These are phyloP conservation scores for Tenodera sinensis DNA, from an alignment of 2,888 invertebrate genomes.

Conservation along the genomic window DNA sequence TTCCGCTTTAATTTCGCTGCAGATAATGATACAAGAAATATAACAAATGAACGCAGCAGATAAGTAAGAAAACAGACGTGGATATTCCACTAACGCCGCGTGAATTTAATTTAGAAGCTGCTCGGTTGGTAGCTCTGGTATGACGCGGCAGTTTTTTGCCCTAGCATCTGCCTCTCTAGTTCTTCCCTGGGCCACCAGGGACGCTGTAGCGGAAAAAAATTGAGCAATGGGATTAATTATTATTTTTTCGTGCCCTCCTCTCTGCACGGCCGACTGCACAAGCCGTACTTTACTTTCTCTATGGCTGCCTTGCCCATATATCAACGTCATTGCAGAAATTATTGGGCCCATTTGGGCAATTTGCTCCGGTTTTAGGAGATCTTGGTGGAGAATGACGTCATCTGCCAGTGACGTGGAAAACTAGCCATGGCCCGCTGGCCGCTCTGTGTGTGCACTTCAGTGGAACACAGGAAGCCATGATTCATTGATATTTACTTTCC, in stretches of 20 bases:
- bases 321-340: constrained; percentile 40
- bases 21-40: not conserved
- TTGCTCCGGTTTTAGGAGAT: constrained; percentile 42
- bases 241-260: not conserved
- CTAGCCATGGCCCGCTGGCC: not conserved
- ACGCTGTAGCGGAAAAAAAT: not conserved
- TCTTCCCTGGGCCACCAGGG: not conserved
- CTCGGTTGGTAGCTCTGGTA: not conserved
- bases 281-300: not conserved
- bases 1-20: too few species aligned
- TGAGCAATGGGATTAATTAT: not conserved
- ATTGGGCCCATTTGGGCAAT: constrained; percentile 46
- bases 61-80: not conserved
- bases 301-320: constrained; percentile 10
- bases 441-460: too few species aligned
- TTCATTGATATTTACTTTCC: too few species aligned
- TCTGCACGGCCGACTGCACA: not conserved
- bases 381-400: constrained; percentile 38
- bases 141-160: not conserved
- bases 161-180: not conserved
- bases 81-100: not conserved
- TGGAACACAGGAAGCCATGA: too few species aligned
- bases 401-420: constrained; percentile 23
- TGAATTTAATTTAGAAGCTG: not conserved
- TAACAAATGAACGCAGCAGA: not conserved